Base-by-base conservation (phyloP, 2,113 vertebrate genomes). In the Bos taurus region DNA sequence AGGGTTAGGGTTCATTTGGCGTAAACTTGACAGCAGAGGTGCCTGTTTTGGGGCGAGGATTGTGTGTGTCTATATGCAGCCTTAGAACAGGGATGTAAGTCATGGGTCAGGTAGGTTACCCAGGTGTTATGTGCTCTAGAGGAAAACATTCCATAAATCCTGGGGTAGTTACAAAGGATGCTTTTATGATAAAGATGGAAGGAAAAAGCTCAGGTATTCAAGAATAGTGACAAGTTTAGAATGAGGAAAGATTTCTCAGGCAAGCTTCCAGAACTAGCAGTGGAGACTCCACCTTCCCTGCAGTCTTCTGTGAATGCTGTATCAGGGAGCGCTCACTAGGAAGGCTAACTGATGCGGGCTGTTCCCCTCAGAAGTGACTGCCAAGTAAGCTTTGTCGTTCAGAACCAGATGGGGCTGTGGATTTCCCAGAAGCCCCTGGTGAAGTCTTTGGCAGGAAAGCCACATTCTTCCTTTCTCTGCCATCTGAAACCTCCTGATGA, bases 21-120 rank as follows among this genome's bases (percentile, higher is more conserved):
- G 25, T 12, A 60, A n/a, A 59, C 43, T 52, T 64, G 78, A 64
- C 30, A 62, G 19, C 12, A 88, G 48, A 88, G 40, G 12, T 8
- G 3, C 12, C 15, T 30, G 21, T 48, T 15, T 94, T 1, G 0
- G 17, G 16, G 9, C 0, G 10, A 33, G 48, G 28, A 9, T 3
- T 12, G 28, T 46, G 71, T 5, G 17, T 46, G 23, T 77, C 21
- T 15, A 7, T 2, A 10, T 21, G 25, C 15, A 46, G 40, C 43
- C 13, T 85, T 48, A 60, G 13, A 84, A 85, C 28, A 25, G 13
- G 2, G 43, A 30, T 57, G 3, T 25, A 17, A 48, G 7, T 59
- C 4, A 28, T 16, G 7, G 25, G 3, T 6, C n/a, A 9, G 40
- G 16, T 30, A 54, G 52, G 43, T 48, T 46, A 84, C 40, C 28